phyloP scores from a whole-genome alignment of 2,888 invertebrate species.

The Plebejus anna region DNA sequence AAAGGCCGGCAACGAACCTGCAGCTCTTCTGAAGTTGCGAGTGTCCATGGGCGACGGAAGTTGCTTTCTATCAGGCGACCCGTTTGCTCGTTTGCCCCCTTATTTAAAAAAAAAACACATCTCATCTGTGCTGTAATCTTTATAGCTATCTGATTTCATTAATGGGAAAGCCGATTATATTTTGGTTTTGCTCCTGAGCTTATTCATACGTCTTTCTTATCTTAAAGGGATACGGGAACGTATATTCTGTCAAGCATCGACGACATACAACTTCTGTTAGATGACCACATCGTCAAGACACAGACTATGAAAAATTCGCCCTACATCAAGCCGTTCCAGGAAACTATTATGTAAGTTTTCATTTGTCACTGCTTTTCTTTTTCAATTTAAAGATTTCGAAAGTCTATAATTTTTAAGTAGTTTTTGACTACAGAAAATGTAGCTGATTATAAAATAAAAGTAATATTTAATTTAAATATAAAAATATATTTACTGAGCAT shows the following conservation, averaged over 20 bases:
- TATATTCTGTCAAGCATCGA: conserved; percentile 93
- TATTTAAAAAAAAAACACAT: too few species aligned
- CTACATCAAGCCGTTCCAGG: conserved; percentile 96
- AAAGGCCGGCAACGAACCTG: too few species aligned
- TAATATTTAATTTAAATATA: neutral
- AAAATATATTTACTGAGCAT: neutral
- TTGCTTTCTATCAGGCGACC: too few species aligned
- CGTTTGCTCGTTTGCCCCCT: too few species aligned
- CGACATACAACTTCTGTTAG: conserved; percentile 94
- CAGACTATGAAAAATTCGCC: conserved; percentile 99
- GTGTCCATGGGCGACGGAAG: too few species aligned
- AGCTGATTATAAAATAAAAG: neutral
- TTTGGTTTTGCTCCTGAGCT: too few species aligned
- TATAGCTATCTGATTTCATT: too few species aligned
- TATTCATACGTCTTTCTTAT: neutral
- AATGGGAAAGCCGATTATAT: too few species aligned
- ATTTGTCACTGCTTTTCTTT: neutral
- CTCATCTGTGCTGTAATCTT: too few species aligned
- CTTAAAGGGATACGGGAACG: conserved; percentile 90
- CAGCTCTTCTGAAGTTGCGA: too few species aligned
- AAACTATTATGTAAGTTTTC: conserved; percentile 84
- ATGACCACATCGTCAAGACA: conserved; percentile 97
- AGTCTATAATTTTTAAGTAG: neutral
- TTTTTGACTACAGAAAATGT: neutral
- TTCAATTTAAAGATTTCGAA: neutral